Evolutionary conservation across 2,113 vertebrate species (phyloP), one percentile per base, ranked within the genome.

Genomic region (Ictalurus furcatus): DNA sequence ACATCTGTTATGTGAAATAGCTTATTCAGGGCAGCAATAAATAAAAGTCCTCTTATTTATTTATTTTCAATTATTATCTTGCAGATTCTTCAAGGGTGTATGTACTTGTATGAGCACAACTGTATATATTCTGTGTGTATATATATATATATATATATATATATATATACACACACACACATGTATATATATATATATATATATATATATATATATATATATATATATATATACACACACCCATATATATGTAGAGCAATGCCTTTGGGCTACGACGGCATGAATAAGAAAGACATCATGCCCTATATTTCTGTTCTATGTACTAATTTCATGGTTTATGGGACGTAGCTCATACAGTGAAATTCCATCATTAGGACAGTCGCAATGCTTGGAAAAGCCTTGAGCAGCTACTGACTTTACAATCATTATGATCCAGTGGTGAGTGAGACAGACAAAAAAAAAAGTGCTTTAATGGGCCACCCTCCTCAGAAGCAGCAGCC

Each of bases 401-500:
- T 81, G 80, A 88, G 84, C 87, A 21, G 84, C 12, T 59, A 21
- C 86, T 52, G 81, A 89, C 90, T 91, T 74, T 91, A 88, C 86
- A 90, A 78, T 88, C 88, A 37, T 67, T 73, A 85, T 28, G 58
- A 48, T 82, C 74, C 79, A 34, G 40, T 6, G 8, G 61, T 0
- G 67, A 54, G 8, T 12, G 30, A 37, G 76, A 85, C 81, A 88
- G 54, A 85, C 37, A 71, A n/a, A 82, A 83, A 83, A 83, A 61
- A 90, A 37, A 78, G 37, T 28, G 30, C 86, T 90, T 90, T 87
- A 90, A 85, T 80, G 63, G 87, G 54, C 74, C 88, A 74, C 88
- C 84, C 86, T 89, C 79, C 94, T 94, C 93, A 94, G 94, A 95
- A 94, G 95, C 87, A 96, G 96, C 95, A 74, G 59, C 94, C 95